Evolutionary conservation across 2,113 vertebrate genomes (phyloP), one percentile per base, ranked within the genome.

Genomic region (Acrocephalus arundinaceus): DNA sequence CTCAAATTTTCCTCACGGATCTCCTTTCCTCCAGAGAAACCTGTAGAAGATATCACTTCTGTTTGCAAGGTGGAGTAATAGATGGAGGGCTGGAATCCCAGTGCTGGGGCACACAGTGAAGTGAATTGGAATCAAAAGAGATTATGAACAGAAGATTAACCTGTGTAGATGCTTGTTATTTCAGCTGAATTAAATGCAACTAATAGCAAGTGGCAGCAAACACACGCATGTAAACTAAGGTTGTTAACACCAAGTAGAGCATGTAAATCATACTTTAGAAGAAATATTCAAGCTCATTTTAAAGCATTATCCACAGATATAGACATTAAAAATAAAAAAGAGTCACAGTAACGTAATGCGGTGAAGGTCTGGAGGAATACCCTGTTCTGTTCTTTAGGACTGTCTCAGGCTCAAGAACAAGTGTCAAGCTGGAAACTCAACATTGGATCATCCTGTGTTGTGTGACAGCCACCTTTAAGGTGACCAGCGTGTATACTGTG

Each of bases 281-380:
- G 51, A 73, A 89, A 73, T 45, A 39, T 20, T 74, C 33, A 46
- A 70, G 28, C 8, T 16, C 17, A 52, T 68, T 92, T 76, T 58
- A 80, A 46, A 48, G 59, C 22, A 86, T 37, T 90, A 58, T 24
- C 27, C 54, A 85, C 30, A 84, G 39, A 68, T 12, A 68, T 0
- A 76, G 33, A 63, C 8, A 39, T 9, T 7, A 62, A 70, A 37
- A 52, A 13, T 35, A 1, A 2, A 21, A 30, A 33, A 0, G 1
- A 82, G 41, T 30, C 35, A 57, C 27, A 52, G 11, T 28, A 84
- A 83, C 5, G 28, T 5, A 48, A 77, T 25, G 13, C 21, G 23
- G 19, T 65, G 31, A 88, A 79, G 31, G 76, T 41, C 6, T 37
- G 49, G 15, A 73, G 7, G 54, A 87, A 48, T 14, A 39, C 22